These are phyloP conservation scores for Drosophila albomicans DNA, from an alignment of 1,140 invertebrate species.

Conservation along the genomic window DNA sequence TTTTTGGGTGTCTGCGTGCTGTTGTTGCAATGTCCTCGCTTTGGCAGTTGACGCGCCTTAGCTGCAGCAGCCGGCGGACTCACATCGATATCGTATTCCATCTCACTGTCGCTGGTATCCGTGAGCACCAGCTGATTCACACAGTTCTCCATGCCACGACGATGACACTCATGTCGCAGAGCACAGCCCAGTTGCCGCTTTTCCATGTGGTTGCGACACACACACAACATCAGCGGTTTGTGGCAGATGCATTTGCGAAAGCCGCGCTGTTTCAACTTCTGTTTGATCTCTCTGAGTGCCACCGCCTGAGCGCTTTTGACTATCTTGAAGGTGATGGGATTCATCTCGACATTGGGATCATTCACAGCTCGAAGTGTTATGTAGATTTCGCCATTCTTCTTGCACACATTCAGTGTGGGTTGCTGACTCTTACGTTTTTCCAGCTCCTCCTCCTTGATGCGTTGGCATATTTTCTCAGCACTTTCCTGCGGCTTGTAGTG, in stretches of 20 bases:
- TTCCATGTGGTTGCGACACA: slow-evolving; percentile 58
- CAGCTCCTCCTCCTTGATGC: slow-evolving; percentile 1
- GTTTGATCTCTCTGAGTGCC: slow-evolving; percentile 61
- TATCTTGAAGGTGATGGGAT: slow-evolving; percentile 73
- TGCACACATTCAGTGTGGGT: slow-evolving; percentile 68
- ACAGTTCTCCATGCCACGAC: slow-evolving; percentile 45
- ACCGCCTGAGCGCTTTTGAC: slow-evolving; percentile 61
- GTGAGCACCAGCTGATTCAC: slow-evolving; percentile 58
- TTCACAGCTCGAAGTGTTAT: slow-evolving; percentile 61
- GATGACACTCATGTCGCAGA: slow-evolving; percentile 60
- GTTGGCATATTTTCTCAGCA: slow-evolving; percentile 28
- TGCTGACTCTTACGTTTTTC: slow-evolving; percentile 8
- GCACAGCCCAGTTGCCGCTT: slow-evolving; percentile 55
- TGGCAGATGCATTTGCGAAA: slow-evolving; percentile 76
- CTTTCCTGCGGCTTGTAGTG: slow-evolving; percentile 38
- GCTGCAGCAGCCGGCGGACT: slow-evolving; percentile 62
- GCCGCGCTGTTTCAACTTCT: slow-evolving; percentile 62
- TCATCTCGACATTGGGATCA: slow-evolving; percentile 27
- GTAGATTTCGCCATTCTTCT: slow-evolving; percentile 71
- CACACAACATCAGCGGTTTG: slow-evolving; percentile 64
- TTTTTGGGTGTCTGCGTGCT: slow-evolving; percentile 58
- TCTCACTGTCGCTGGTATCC: slow-evolving; percentile 78
- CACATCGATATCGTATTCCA: slow-evolving; percentile 76
- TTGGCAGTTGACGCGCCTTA: not conserved
- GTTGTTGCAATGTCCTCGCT: slow-evolving; percentile 26